phyloP scores from a whole-genome alignment of 2,888 invertebrate species.

The Ceratothoa steindachneri region DNA sequence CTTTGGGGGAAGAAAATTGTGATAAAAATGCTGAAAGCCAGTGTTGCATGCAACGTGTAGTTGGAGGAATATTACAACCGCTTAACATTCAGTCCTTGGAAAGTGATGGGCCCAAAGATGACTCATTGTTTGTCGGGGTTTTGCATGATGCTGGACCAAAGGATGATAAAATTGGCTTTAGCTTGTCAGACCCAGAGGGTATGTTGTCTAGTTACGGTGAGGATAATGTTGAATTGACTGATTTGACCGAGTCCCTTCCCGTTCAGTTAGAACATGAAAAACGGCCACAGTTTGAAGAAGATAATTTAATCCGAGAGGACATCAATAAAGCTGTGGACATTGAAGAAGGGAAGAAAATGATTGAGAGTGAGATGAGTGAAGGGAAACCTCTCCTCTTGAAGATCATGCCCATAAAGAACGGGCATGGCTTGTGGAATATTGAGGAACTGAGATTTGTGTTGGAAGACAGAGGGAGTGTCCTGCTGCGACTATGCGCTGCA shows the following conservation, averaged over 20 bases:
- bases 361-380: neutral
- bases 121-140: neutral
- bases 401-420: conserved; percentile 37
- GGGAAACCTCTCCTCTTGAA: conserved; percentile 14
- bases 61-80: neutral
- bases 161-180: neutral
- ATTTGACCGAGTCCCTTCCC: neutral
- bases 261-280: neutral
- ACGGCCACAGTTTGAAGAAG: neutral
- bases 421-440: conserved; percentile 34
- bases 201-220: neutral
- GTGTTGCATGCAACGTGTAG: neutral
- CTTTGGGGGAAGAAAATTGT: neutral
- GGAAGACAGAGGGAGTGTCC: conserved; percentile 26
- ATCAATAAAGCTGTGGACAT: neutral
- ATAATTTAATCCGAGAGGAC: neutral
- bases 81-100: neutral
- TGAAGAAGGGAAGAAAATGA: neutral
- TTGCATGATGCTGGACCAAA: neutral
- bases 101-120: neutral
- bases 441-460: conserved; percentile 22
- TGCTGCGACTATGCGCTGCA: conserved; percentile 27
- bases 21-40: neutral
- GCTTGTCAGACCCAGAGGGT: neutral
- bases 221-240: neutral